These are phyloP conservation scores for Oreortyx pictus DNA, from an alignment of 2,797 vertebrate species.

Conservation along the genomic window DNA sequence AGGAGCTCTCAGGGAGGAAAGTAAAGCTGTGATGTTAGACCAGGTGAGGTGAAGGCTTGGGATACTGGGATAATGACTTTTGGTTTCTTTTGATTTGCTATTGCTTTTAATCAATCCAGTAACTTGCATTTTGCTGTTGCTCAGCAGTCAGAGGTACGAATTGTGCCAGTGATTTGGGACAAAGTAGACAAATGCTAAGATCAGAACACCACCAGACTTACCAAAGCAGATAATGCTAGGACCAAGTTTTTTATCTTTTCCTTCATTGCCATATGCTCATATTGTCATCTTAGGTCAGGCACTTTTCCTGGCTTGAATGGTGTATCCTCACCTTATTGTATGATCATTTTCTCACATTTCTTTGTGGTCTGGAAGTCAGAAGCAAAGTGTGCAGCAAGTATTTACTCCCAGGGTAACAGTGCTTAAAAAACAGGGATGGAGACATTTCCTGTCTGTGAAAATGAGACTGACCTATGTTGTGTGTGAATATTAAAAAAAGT, in stretches of 20 bases:
- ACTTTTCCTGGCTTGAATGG: background rate
- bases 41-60: background rate
- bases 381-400: background rate
- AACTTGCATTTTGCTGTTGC: background rate
- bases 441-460: background rate
- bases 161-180: background rate
- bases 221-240: background rate
- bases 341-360: background rate
- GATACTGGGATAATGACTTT: accelerated
- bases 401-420: background rate
- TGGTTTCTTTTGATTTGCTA: background rate
- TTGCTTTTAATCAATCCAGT: background rate
- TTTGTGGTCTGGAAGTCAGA: background rate
- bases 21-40: background rate
- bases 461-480: background rate
- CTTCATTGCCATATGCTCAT: background rate
- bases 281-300: background rate
- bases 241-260: background rate
- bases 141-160: background rate
- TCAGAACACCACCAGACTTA: background rate
- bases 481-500: background rate
- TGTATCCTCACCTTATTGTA: background rate
- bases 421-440: background rate
- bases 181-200: background rate
- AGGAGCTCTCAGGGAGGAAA: background rate